These are phyloP conservation scores for Drosophila leontia DNA, from an alignment of 1,140 invertebrate species.

Conservation along the genomic window DNA sequence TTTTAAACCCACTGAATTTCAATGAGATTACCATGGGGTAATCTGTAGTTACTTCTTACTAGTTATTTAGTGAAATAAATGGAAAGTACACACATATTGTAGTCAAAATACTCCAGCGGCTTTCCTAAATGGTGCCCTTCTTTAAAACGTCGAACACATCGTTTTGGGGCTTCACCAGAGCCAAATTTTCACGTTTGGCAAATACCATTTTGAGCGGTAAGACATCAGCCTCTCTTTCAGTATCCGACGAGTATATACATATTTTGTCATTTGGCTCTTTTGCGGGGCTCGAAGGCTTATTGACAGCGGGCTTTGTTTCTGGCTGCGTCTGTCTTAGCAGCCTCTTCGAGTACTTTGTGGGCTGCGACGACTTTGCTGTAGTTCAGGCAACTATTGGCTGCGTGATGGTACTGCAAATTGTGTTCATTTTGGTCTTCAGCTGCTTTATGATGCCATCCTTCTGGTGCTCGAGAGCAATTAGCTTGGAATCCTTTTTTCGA, in stretches of 20 bases:
- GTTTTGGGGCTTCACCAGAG: neutral
- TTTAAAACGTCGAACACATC: neutral
- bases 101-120: neutral
- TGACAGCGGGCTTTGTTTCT: too few species aligned
- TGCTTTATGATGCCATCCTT: neutral
- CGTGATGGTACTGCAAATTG: neutral
- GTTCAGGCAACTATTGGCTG: neutral
- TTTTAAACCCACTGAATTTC: too few species aligned
- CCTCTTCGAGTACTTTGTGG: neutral
- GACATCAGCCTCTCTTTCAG: neutral
- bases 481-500: neutral
- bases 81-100: neutral
- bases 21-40: too few species aligned
- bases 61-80: neutral
- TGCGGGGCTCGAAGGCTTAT: too few species aligned
- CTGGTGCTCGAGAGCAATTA: neutral
- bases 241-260: neutral
- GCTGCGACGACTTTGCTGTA: too few species aligned
- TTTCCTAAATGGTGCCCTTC: too few species aligned
- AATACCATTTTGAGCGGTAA: neutral
- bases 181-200: neutral
- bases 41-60: too few species aligned
- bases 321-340: too few species aligned
- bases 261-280: rapidly evolving
- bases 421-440: neutral